phyloP scores from a whole-genome alignment of 2,113 vertebrate species.

The Nanorana parkeri region DNA sequence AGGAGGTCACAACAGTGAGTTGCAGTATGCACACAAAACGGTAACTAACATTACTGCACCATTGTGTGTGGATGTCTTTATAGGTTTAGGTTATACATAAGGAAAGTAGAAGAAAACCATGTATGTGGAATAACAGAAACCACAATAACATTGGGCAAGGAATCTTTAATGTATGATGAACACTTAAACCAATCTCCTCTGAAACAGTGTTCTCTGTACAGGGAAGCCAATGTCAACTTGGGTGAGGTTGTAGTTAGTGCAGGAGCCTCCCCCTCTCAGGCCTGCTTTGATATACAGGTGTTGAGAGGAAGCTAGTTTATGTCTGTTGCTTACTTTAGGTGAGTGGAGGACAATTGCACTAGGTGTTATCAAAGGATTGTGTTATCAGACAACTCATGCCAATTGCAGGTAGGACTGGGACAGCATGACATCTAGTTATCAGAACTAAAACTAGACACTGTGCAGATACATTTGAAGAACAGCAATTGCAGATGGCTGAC shows the following conservation, averaged over 20 bases:
- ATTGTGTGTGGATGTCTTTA: too few relatives aligned
- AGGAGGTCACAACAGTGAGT: too few relatives aligned
- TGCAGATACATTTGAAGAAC: too few relatives aligned
- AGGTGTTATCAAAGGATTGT: neutral
- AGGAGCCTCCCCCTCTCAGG: conserved; percentile 9
- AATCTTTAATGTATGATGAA: conserved; percentile 45
- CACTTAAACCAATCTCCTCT: conserved; percentile 10
- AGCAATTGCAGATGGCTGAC: neutral
- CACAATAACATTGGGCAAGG: conserved; percentile 18
- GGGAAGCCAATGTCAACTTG: neutral
- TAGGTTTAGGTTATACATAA: too few relatives aligned
- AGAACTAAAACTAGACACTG: too few relatives aligned
- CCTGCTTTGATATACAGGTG: neutral
- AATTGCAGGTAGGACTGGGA: neutral
- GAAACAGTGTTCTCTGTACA: conserved; percentile 20
- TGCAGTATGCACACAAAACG: too few relatives aligned
- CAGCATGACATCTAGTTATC: too few relatives aligned
- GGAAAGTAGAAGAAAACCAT: neutral
- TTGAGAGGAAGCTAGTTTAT: neutral
- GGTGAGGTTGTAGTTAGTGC: neutral
- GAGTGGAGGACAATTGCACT: neutral
- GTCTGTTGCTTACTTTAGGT: neutral
- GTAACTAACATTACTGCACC: too few relatives aligned
- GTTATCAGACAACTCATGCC: neutral
- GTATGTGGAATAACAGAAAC: neutral